Conservation (phyloP, 1,140 invertebrate species). For the Drosophila kurseongensis region DNA sequence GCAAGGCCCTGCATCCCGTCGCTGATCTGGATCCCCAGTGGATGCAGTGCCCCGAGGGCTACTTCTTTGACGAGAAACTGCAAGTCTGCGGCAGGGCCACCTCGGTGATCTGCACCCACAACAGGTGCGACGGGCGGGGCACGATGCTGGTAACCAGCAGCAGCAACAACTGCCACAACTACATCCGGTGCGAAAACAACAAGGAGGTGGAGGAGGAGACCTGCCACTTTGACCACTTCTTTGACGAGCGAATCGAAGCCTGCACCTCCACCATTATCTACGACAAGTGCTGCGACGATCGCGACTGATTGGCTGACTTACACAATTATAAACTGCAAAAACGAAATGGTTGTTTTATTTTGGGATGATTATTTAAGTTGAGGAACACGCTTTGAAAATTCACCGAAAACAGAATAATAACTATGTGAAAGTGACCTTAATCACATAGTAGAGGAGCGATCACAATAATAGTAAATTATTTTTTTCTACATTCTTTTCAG, state of each 20-base stretch:
- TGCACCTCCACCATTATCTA: conserved; percentile 61
- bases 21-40: conserved; percentile 59
- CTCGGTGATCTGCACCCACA: conserved; percentile 57
- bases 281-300: conserved; percentile 66
- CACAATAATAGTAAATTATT: no score
- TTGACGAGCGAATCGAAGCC: conserved; percentile 57
- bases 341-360: background rate
- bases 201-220: conserved; percentile 31
- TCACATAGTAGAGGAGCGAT: no score
- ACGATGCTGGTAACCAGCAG: conserved; percentile 62
- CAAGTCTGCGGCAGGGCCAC: conserved; percentile 44
- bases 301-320: conserved; percentile 25
- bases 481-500: no score
- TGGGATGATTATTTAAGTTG: background rate
- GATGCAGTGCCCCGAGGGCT: conserved; percentile 63
- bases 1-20: conserved; percentile 34
- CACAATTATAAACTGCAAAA: conserved; percentile 16
- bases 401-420: no score
- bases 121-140: conserved; percentile 78
- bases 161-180: conserved; percentile 71
- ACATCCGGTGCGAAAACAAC: conserved; percentile 53
- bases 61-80: conserved; percentile 49
- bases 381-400: no score
- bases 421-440: no score
- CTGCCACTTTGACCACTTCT: conserved; percentile 68